Percentiles rank a stretch among this genome's conserved stretches.
These are phyloP conservation scores for Ceuthmochares aereus DNA, from an alignment of 2,113 vertebrate genomes.

Conservation along the genomic window DNA sequence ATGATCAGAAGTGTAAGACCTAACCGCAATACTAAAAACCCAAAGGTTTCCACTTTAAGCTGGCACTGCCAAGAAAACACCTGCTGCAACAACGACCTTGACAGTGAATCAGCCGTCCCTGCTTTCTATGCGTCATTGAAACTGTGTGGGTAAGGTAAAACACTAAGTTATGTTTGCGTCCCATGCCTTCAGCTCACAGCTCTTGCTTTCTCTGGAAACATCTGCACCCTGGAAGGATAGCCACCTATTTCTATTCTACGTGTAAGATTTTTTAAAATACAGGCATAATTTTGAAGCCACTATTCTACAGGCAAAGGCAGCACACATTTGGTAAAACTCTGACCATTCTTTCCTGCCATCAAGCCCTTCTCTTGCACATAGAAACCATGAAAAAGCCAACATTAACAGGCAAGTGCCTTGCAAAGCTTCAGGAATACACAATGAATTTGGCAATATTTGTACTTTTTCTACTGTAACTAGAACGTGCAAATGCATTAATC, in stretches of 20 bases:
- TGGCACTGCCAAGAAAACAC: background rate
- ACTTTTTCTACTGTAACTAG: background rate
- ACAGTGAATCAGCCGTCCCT: background rate
- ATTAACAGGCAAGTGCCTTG: background rate
- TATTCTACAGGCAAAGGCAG: background rate
- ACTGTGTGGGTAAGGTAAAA: background rate
- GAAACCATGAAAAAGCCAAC: background rate
- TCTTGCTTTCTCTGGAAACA: background rate
- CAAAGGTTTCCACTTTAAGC: background rate
- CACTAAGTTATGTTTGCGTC: background rate
- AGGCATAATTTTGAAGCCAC: background rate
- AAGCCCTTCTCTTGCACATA: background rate
- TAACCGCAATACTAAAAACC: background rate
- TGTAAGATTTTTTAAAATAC: background rate
- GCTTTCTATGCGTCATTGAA: background rate
- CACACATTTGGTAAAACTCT: background rate
- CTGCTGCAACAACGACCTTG: background rate
- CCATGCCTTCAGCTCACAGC: background rate
- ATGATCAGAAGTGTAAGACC: background rate
- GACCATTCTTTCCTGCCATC: background rate
- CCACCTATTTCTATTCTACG: background rate
- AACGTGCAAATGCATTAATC: background rate
- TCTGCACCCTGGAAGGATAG: background rate
- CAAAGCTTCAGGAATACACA: background rate
- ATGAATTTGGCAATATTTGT: background rate